Evolutionary conservation across 2,797 vertebrate genomes (phyloP), one percentile per base, ranked within the genome.

Genomic region (Falco columbarius): DNA sequence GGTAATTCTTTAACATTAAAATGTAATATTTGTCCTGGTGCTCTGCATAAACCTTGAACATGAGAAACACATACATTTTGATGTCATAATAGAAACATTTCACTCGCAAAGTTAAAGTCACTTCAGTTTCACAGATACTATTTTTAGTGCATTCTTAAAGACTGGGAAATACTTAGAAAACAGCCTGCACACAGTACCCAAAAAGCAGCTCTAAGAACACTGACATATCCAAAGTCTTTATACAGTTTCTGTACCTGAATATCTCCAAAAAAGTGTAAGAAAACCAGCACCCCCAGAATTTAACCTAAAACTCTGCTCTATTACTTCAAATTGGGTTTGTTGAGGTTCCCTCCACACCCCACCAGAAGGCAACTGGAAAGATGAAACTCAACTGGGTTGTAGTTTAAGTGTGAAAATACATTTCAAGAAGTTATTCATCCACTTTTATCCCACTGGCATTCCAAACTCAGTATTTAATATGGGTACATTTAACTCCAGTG

Each of bases 341-440:
- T 65, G 40, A 1, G 1, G 8, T 72, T 23, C 36, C 20, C 22
- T 16, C 10, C 7, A 46, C 19, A 9, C 2, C 7, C 21, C 30
- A 42, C 8, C 20, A n/a, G 29, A 80, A 42, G 8, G 26, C 30
- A 58, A n/a, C 14, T 42, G 32, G 20, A 86, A 70, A 72, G 34
- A 68, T 26, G 16, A 56, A 72, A 47, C 18, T n/a, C 40, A 38
- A 14, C 10, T 32, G 29, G 26, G 16, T 40, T 63, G 42, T 30
- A 80, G 11, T 27, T 66, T 56, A 82, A 52, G 36, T 49, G 34
- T 38, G 56, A 81, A 54, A 34, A 49, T 10, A 51, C 27, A 65
- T 54, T 82, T 58, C 47, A 52, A 63, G 16, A 80, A 72, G 34
- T 55, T 61, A 27, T 49, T 83, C 26, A 58, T 23, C 56, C 20